Evolutionary conservation across 2,797 vertebrate species (phyloP).

Genomic region (Spheniscus humboldti): DNA sequence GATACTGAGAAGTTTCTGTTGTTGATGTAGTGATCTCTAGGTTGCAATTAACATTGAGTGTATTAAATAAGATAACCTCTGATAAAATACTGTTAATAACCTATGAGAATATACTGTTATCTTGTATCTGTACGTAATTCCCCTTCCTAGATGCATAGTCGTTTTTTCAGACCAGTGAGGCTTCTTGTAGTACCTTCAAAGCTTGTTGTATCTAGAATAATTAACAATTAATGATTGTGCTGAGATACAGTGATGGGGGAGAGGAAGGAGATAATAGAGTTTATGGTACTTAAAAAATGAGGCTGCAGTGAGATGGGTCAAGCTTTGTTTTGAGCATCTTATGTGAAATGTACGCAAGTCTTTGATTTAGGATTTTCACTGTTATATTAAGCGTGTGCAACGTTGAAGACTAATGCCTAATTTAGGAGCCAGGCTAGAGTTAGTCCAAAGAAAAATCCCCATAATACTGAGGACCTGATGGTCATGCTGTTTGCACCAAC

Average conservation of each 20-base stretch:
- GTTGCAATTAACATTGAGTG: neutral
- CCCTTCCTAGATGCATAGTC: neutral
- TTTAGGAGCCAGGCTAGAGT: neutral
- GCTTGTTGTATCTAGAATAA: neutral
- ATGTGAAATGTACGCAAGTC: neutral
- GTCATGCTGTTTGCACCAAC: neutral
- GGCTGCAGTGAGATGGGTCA: neutral
- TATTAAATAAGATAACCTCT: neutral
- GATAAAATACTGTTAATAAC: neutral
- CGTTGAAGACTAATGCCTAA: neutral
- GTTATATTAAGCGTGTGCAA: neutral
- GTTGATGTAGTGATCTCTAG: neutral
- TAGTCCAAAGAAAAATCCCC: neutral
- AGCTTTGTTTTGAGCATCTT: neutral
- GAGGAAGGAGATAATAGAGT: neutral
- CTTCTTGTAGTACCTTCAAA: neutral
- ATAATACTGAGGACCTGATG: neutral
- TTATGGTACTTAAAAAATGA: neutral
- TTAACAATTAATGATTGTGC: neutral
- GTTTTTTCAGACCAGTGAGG: neutral
- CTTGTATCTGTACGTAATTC: rapidly evolving
- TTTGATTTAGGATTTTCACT: neutral
- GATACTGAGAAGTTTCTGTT: neutral
- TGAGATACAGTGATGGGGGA: neutral
- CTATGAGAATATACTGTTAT: neutral